Base-by-base conservation (phyloP, 2,888 invertebrate species). In the Caenorhabditis doughertyi region DNA sequence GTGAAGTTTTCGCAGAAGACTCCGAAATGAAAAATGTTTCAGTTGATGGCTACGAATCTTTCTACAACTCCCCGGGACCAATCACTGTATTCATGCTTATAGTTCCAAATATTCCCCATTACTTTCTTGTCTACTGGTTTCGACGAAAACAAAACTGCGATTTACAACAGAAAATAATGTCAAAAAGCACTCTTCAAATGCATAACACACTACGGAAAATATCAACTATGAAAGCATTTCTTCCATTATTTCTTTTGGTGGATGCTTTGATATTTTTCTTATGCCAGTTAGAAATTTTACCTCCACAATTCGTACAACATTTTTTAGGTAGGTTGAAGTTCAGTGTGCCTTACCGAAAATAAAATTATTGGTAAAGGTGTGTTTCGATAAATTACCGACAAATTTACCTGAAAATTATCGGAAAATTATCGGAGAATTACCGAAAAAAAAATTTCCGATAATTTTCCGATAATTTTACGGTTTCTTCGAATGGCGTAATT, bases 91-190 rank as follows among this genome's bases (percentile, higher is more conserved):
- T 39, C 3, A 62, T 74, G 56, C 51, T 81, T 0, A 39, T 81
- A 8, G 58, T 71, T 4, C 74, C 74, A 16, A 81, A 81, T 29
- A 44, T 81, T 39, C 81, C 81, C 3, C 81, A 81, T 51, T 81
- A 81, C 11, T 51, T 81, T 3, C 74, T 81, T 23, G 74, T 32
- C 25, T 81, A 51, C 29, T 70, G 81, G 11, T 81, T 81, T 39
- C 81, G 81, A 8, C 74, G 74, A 62, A 81, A 74, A 74, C 81
- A 81, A 32, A 81, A 81, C 35, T 64, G 74, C 18, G 81, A 81
- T 65, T 18, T 81, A 51, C 74, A 81, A 35, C 42, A 70, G 7
- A 18, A 56, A 39, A 81, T 55, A 13, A 70, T 81, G 62, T 81
- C 81, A 49, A 65, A 42, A 51, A 58, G 70, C 29, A 81, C 81